Conservation (phyloP, 2,888 invertebrate species). For the Uropetala carovei region DNA sequence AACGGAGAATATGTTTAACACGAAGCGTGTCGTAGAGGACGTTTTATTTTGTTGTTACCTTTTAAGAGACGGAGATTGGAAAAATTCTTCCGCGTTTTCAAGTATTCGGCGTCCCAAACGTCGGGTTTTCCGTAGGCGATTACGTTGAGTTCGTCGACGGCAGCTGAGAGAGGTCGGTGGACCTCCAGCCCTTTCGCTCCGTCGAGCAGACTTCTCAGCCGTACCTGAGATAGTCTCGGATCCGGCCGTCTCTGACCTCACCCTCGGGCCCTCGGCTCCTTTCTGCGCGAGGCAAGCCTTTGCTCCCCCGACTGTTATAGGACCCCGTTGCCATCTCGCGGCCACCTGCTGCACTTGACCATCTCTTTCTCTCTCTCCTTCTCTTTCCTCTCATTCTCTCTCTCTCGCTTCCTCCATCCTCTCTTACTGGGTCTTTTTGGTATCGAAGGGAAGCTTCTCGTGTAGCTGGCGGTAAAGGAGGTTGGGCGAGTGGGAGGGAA, state of each 20-base stretch:
- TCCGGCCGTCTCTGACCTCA: slow-evolving; percentile 52
- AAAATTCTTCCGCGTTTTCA: background rate
- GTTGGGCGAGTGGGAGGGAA: background rate
- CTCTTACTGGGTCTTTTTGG: background rate
- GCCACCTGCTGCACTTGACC: slow-evolving; percentile 33
- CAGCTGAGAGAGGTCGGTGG: slow-evolving; percentile 59
- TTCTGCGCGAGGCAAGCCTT: slow-evolving; percentile 46
- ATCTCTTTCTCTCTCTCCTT: background rate
- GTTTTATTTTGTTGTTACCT: background rate
- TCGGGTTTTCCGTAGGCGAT: slow-evolving; percentile 23
- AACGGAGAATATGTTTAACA: background rate
- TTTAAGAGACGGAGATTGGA: background rate
- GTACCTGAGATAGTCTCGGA: slow-evolving; percentile 24
- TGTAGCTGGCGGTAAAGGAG: background rate
- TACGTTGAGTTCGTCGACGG: background rate
- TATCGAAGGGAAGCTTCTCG: background rate
- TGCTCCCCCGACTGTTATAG: slow-evolving; percentile 49
- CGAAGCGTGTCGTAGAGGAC: background rate
- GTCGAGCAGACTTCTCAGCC: slow-evolving; percentile 10
- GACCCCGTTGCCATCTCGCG: slow-evolving; percentile 62
- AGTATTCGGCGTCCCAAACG: background rate
- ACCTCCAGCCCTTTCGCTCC: slow-evolving; percentile 60
- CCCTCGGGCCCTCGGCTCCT: slow-evolving; percentile 63
- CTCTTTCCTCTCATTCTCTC: background rate
- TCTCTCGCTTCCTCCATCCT: background rate